Percentiles rank a stretch among this genome's conserved stretches.
Evolutionary conservation across 2,113 vertebrate genomes (phyloP).

Genomic region (Macrotis lagotis): DNA sequence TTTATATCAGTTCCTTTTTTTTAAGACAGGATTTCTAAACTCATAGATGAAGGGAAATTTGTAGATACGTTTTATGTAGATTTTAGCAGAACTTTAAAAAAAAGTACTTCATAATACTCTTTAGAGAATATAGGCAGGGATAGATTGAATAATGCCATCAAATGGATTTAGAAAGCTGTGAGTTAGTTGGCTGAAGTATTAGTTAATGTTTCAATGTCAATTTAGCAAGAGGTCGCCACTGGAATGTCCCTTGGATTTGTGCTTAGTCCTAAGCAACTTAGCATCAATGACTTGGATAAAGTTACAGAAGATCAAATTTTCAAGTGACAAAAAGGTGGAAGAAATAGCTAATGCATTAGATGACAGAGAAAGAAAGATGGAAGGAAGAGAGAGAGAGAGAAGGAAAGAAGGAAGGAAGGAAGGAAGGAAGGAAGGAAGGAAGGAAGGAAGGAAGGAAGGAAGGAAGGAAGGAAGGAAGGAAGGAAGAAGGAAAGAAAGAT

Average conservation of each 20-base stretch:
- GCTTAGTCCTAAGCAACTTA: neutral
- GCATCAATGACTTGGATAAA: neutral
- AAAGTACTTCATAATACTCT: neutral
- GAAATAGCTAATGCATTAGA: neutral
- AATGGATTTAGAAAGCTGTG: neutral
- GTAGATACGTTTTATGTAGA: neutral
- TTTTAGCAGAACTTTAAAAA: neutral
- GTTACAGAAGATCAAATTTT: neutral
- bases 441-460: no score
- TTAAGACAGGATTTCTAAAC: neutral
- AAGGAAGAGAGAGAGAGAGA: neutral
- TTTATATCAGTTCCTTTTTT: neutral
- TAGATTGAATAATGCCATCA: neutral
- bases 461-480: no score
- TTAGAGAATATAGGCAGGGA: neutral
- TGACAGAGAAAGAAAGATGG: neutral
- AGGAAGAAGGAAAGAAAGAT: neutral
- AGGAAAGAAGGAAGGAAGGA: no score
- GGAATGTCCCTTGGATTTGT: neutral
- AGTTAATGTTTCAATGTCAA: neutral
- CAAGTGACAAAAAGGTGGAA: neutral
- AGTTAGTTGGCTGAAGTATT: neutral
- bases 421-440: no score
- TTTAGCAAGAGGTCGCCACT: neutral
- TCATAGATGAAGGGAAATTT: neutral